Percentiles rank a stretch among this genome's conserved stretches.
Evolutionary conservation across 2,113 vertebrate species (phyloP).

Genomic region (Salvelinus alpinus): DNA sequence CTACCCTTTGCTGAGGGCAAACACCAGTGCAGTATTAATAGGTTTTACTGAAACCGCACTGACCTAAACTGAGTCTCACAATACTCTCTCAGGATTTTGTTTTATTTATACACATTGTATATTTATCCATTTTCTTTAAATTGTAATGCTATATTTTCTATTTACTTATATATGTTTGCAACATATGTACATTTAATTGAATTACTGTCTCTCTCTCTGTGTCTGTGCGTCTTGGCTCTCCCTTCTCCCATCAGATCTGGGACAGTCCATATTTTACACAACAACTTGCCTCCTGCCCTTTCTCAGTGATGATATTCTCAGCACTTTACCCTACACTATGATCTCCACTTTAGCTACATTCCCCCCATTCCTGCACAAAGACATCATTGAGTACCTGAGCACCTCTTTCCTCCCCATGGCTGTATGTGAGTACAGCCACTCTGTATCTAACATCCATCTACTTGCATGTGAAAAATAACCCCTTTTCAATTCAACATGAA

Average conservation of each 20-base stretch:
- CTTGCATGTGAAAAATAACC: not conserved
- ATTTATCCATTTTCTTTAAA: slow-evolving; percentile 11
- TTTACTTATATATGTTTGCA: slow-evolving; percentile 28
- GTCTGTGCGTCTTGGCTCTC: slow-evolving; percentile 57
- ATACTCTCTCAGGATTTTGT: slow-evolving; percentile 23
- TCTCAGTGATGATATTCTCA: slow-evolving; percentile 98
- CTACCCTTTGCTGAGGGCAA: slow-evolving; percentile 41
- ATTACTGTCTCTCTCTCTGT: slow-evolving; percentile 73
- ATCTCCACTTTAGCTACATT: slow-evolving; percentile 99
- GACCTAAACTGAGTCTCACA: slow-evolving; percentile 31
- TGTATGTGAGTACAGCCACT: slow-evolving; percentile 88
- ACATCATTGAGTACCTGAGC: slow-evolving; percentile 99
- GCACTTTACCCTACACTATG: slow-evolving; percentile 99
- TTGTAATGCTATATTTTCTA: not conserved
- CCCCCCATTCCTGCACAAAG: slow-evolving; percentile 99
- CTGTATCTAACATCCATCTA: not conserved
- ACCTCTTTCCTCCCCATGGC: slow-evolving; percentile 99
- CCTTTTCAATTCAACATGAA: not conserved
- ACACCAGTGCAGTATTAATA: slow-evolving; percentile 29
- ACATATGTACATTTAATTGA: slow-evolving; percentile 60
- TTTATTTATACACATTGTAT: slow-evolving; percentile 28
- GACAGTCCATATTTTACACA: slow-evolving; percentile 99
- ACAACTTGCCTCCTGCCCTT: slow-evolving; percentile 98
- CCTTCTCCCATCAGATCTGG: slow-evolving; percentile 86
- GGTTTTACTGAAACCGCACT: slow-evolving; percentile 51